Base-by-base conservation (phyloP, 30 jellyfish, hydroid and myxozoan species). In the Rhopilema esculentum region DNA sequence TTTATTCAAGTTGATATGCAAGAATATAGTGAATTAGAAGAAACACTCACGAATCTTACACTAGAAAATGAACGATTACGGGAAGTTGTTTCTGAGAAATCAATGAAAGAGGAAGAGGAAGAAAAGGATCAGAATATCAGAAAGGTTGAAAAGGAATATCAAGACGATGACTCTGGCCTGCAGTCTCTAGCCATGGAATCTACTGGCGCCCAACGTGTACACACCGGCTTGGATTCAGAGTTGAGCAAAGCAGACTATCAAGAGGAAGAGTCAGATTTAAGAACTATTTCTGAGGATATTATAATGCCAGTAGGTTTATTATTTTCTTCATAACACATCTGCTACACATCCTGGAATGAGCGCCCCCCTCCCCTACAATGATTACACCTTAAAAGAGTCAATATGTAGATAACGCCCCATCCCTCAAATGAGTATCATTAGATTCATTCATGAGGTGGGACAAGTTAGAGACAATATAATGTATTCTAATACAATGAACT, bases 161-260 rank as follows among this genome's bases (percentile, higher is more conserved):
- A 18, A 18, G 25, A 29, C 4, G 12, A 2, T 69, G 85, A 33
- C 21, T 25, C 89, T 26, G 89, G 89, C 1, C 68, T 79, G 8
- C 82, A 79, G 22, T 57, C 67, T 2, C 89, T 79, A 1, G 89
- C 89, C 9, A 52, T 78, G 19, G 89, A 79, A 30, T 16, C 80
- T 16, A 30, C 25, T 23, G 28, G 57, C 12, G 12, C 9, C 57
- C 12, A 6, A 6, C 57, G 63, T 9, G 52, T 15, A 18, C 70
- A 79, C 1, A 30, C 72, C 8, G 85, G 21, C 26, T 40, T 16
- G 26, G 85, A 69, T 15, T n/a, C 27, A 0, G 26, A 27, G 0
- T 77, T 48, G 22, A 18, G 49, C 1, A 22, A 8, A 29, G 77
- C 32, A 16, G 25, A 8, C 1, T 22, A 31, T 25, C 19, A 69